These are phyloP conservation scores for Pectinophora gossypiella DNA, from an alignment of 1,140 invertebrate species.

Conservation along the genomic window DNA sequence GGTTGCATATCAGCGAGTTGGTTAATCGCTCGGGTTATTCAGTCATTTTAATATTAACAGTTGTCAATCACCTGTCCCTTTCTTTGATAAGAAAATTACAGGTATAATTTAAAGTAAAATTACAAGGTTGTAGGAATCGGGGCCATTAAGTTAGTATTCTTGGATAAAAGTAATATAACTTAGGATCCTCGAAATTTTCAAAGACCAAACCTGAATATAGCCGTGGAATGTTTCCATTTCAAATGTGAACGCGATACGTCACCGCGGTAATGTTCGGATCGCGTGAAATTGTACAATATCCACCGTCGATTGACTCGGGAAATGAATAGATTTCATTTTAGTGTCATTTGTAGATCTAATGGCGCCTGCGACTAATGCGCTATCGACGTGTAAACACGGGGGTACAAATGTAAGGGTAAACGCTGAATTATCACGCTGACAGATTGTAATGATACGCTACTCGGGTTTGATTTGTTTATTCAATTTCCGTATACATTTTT, in stretches of 20 bases:
- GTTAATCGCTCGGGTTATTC: too few relatives aligned
- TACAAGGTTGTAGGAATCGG: too few relatives aligned
- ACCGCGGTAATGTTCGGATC: constrained; percentile 54
- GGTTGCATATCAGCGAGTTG: too few relatives aligned
- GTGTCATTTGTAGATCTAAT: constrained; percentile 73
- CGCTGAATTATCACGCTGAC: not conserved
- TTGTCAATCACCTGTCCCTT: too few relatives aligned
- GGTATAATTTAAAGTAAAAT: too few relatives aligned
- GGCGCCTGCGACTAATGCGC: constrained; percentile 55
- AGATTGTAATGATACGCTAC: not conserved
- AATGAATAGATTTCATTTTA: constrained; percentile 75
- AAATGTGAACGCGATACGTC: constrained; percentile 15
- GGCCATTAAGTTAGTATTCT: too few relatives aligned
- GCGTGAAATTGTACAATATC: constrained; percentile 70
- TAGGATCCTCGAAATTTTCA: too few relatives aligned
- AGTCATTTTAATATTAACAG: too few relatives aligned
- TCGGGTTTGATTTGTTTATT: not conserved
- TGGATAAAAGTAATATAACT: too few relatives aligned
- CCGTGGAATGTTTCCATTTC: not conserved
- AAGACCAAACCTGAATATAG: too few relatives aligned
- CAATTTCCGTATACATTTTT: too few relatives aligned
- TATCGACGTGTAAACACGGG: constrained; percentile 19
- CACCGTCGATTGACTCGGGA: constrained; percentile 59
- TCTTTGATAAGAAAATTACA: too few relatives aligned
- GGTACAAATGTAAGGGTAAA: not conserved